phyloP scores from a whole-genome alignment of 2,888 invertebrate species.

The Drosophila peninsularis region DNA sequence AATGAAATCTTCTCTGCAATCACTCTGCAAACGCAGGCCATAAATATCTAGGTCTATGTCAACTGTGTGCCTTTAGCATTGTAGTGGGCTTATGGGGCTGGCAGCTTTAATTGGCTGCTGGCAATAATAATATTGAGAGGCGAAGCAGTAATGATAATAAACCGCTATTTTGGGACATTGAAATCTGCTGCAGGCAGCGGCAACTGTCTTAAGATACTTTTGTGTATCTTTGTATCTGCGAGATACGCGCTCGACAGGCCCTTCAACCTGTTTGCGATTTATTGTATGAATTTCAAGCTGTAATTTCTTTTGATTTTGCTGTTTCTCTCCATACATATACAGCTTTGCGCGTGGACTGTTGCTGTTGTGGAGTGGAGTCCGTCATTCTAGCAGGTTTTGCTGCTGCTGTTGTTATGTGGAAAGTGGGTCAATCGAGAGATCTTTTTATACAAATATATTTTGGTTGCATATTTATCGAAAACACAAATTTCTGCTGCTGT shows the following conservation, averaged over 20 bases:
- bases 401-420: slow-evolving; percentile 56
- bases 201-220: slow-evolving; percentile 23
- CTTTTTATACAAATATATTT: slow-evolving; percentile 71
- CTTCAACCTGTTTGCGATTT: slow-evolving; percentile 63
- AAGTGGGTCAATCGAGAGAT: slow-evolving; percentile 80
- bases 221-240: slow-evolving; percentile 29
- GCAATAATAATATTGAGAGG: slow-evolving; percentile 8
- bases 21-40: not conserved
- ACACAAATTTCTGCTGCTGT: slow-evolving; percentile 50
- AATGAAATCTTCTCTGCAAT: not conserved
- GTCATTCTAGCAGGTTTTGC: slow-evolving; percentile 52
- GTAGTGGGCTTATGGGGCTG: slow-evolving; percentile 18
- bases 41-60: slow-evolving; percentile 22
- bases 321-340: slow-evolving; percentile 9
- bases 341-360: slow-evolving; percentile 20
- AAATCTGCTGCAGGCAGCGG: slow-evolving; percentile 4
- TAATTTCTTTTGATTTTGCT: slow-evolving; percentile 69
- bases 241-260: slow-evolving; percentile 34
- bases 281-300: slow-evolving; percentile 57
- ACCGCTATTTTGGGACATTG: slow-evolving; percentile 5
- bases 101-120: slow-evolving; percentile 20
- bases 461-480: slow-evolving; percentile 75
- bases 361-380: slow-evolving; percentile 17
- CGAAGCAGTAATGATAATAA: slow-evolving; percentile 15
- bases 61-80: slow-evolving; percentile 14